Evolutionary conservation across 1,140 invertebrate genomes (phyloP), one percentile per base, ranked within the genome.

Genomic region (Oryctes rhinoceros): DNA sequence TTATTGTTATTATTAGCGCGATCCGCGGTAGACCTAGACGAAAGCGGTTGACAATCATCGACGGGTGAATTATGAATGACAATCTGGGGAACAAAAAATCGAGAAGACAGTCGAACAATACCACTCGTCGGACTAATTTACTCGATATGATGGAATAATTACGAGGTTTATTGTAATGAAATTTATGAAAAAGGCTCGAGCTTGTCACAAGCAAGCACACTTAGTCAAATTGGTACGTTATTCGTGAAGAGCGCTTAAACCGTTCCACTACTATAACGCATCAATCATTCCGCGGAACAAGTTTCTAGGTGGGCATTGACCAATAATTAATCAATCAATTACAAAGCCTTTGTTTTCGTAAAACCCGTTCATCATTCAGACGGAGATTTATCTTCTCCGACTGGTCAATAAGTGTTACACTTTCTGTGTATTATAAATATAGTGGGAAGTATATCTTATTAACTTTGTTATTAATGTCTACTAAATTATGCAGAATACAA

Each of bases 291-390:
- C 65, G 65, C 65, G 65, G 30, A 24, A 67, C 65, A 18, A 67
- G 65, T 67, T 67, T 35, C 65, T 67, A 67, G 65, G 65, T 67
- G 65, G 65, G 65, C 65, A 67, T 35, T 67, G 65, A 24, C 65
- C 65, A 67, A 67, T 67, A 67, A 67, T 67, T 67, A 67, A 67
- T 67, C 65, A 67, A 67, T 67, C 65, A 67, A 67, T 67, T 67
- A 67, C 65, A 67, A 67, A 67, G 18, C 65, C 65, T 67, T 67
- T 67, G 65, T 67, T 67, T 67, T 35, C 65, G 0, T 4, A 24
- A 67, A 67, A 35, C 65, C 65, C 65, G 65, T 67, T 67, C 20
- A 67, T 67, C 65, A 67, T 67, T 67, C 65, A 4, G 65, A 67
- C 65, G 65, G 65, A 67, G 65, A 67, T 67, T 67, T 67, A 67